These are phyloP conservation scores for Sebastes elongatus DNA, from an alignment of 2,797 vertebrate species.

Conservation along the genomic window DNA sequence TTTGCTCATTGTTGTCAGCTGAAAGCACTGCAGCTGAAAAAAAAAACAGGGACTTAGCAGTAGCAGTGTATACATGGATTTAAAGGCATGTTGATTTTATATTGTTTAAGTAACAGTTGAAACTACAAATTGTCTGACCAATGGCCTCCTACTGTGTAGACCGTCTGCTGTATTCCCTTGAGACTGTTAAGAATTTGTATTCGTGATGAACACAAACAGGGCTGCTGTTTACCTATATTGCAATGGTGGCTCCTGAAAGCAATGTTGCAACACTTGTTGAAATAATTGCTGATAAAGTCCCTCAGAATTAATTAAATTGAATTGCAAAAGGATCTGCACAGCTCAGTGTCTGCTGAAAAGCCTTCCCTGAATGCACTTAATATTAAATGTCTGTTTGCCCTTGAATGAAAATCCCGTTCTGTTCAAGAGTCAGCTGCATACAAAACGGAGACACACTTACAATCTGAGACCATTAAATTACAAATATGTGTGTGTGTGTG, in stretches of 20 bases:
- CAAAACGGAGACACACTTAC: neutral
- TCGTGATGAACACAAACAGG: conserved; percentile 9
- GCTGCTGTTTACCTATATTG: conserved; percentile 25
- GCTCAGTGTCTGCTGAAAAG: conserved; percentile 26
- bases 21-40: neutral
- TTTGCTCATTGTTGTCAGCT: neutral
- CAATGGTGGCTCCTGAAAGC: neutral
- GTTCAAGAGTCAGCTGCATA: conserved; percentile 6
- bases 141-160: conserved; percentile 3
- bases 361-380: conserved; percentile 15
- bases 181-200: conserved; percentile 12
- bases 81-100: neutral
- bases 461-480: conserved; percentile 24
- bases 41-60: neutral
- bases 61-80: neutral
- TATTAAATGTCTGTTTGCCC: conserved; percentile 45
- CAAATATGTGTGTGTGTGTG: conserved; percentile 1
- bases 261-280: conserved; percentile 9
- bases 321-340: conserved; percentile 22
- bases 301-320: conserved; percentile 33
- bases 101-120: conserved; percentile 23
- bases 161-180: conserved; percentile 2
- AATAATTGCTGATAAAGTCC: conserved; percentile 31
- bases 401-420: conserved; percentile 34
- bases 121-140: conserved; percentile 7